Base-by-base conservation (phyloP, 2,113 vertebrate species). In the Gallinago paraguaiae region DNA sequence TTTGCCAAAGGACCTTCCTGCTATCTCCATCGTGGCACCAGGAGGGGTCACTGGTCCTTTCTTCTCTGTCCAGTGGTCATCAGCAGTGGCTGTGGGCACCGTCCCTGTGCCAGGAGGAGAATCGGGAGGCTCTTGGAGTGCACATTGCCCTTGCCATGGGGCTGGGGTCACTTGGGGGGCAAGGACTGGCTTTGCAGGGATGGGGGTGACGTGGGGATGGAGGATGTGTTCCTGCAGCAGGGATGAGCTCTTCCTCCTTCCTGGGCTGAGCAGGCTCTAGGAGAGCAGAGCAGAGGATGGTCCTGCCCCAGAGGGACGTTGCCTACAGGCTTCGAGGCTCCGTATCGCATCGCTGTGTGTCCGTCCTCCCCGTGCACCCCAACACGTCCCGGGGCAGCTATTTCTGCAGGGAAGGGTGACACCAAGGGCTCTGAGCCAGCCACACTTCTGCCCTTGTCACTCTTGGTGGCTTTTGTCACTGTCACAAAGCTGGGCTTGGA, bases 311-410 rank as follows among this genome's bases (percentile, higher is more conserved):
- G 50, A 22, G 31, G 31, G 74, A 63, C 8, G 15, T 22, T 30
- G 24, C n/a, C 63, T 30, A 2, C 75, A 53, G 84, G 20, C 68
- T 86, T 31, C 2, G 6, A 68, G 74, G 45, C 61, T 89, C 69
- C 0, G 5, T 75, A 27, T 43, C 1, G 0, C 86, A 54, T 35
- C 0, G 2, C 53, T 80, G 45, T 60, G 39, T 63, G n/a, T 75
- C 45, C 63, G 57, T 8, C 50, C 35, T 37, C 4, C 25, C 63
- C 2, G 1, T 13, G 17, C 7, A 43, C 22, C 59, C 43, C 10
- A 11, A 19, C 54, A 30, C 45, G 68, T 81, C 22, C 19, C 3
- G 2, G 12, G 17, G 35, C 4, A 2, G 8, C 39, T 43, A 6
- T 30, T 88, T 41, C 24, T 50, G 19, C 61, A 65, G 53, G 43